A percentile compares a stretch with the other conserved stretches of the same genome.
Conservation (phyloP, 2,888 invertebrate genomes). For the Galeopsomyia nigrocyanea region DNA sequence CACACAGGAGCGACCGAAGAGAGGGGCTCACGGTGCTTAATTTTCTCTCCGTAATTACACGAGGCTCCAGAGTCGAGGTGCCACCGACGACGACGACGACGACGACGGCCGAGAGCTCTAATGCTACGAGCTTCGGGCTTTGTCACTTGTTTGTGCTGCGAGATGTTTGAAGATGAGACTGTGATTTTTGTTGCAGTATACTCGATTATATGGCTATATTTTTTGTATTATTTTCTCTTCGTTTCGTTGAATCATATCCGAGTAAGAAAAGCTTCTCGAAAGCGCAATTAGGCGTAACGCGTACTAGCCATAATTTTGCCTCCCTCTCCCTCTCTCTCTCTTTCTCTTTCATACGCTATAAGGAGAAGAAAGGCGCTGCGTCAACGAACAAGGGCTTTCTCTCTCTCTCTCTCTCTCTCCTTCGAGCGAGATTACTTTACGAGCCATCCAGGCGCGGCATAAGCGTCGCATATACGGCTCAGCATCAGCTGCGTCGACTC, state of each 20-base stretch:
- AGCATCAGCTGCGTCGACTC: constrained; percentile 62
- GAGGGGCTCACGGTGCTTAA: constrained; percentile 67
- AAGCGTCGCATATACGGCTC: constrained; percentile 43
- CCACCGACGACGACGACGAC: constrained; percentile 51
- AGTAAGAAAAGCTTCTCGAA: neutral
- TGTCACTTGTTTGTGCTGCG: neutral
- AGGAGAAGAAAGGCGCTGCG: neutral
- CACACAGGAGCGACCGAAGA: constrained; percentile 57
- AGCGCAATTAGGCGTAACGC: constrained; percentile 31
- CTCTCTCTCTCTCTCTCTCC: too few relatives aligned
- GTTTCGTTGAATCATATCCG: too few relatives aligned
- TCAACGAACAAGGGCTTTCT: constrained; percentile 22
- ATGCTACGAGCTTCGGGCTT: neutral
- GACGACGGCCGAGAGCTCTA: constrained; percentile 9
- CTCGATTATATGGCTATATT: too few relatives aligned
- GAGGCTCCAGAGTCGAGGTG: constrained; percentile 53
- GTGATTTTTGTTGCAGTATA: neutral
- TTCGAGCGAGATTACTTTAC: constrained; percentile 40
- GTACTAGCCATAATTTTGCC: constrained; percentile 24
- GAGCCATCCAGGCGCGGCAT: constrained; percentile 28
- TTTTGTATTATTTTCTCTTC: too few relatives aligned
- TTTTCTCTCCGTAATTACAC: constrained; percentile 70
- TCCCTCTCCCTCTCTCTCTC: neutral
- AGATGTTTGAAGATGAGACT: neutral
- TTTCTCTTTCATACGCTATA: neutral